Base-by-base conservation (phyloP, 1,140 invertebrate genomes). In the Sycophaga agraensis region DNA sequence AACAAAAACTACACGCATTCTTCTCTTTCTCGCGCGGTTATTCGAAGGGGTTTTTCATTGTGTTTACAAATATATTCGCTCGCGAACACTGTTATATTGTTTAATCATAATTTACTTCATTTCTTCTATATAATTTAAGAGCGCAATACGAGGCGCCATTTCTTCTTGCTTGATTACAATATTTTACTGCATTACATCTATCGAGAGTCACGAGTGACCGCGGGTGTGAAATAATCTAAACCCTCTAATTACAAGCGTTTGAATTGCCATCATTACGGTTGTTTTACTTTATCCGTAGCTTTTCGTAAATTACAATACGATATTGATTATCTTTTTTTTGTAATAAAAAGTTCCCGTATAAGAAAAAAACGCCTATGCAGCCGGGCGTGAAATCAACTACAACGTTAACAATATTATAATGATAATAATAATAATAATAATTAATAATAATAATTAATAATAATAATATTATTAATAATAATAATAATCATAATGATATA, bases 1-100 rank as follows among this genome's bases (percentile, higher is more conserved):
- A 62, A 62, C 59, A 62, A 62, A 62, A 62, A 62, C 59, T 62
- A 40, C 53, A 62, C 59, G 59, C 59, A 62, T 62, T 63, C n/a
- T n/a, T n/a, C 56, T 63, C 43, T 64, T 24, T 53, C 37, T 54
- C 22, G n/a, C 58, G 45, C 49, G 39, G 35, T 56, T 62, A 55
- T 51, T 45, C 17, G n/a, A 34, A 31, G 24, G 22, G 40, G 28
- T 2, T 48, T 37, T 37, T 59, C 21, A 17, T 35, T 46, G 40
- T 9, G 19, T 48, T 59, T 49, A 54, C 50, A 43, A 53, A 39
- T 54, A 55, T 61, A 51, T 45, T 51, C 51, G 40, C 63, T 59
- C 58, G 50, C 50, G 43, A 64, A 59, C 56, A 59, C 61, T 58
- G 49, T 59, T 54, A 51, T 31, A 51, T 45, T 48, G 28, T 42